A percentile compares a stretch with the other conserved stretches of the same genome.
These are phyloP conservation scores for Conus ventricosus DNA, from an alignment of 1,140 invertebrate species.

Conservation along the genomic window DNA sequence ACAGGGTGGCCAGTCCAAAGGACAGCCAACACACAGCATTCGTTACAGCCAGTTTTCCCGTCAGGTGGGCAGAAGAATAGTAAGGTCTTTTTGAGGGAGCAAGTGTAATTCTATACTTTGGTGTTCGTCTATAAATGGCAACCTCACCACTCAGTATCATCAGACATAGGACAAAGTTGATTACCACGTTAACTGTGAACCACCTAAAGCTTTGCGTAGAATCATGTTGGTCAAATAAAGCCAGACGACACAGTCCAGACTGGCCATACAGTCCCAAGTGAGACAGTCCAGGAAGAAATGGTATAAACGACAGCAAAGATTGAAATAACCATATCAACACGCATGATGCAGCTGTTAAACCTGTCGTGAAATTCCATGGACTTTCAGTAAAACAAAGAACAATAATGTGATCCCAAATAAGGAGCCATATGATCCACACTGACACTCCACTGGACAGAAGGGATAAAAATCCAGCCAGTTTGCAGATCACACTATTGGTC, in stretches of 20 bases:
- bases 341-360: not conserved
- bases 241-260: constrained; percentile 53
- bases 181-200: constrained; percentile 43
- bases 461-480: constrained; percentile 58
- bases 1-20: constrained; percentile 45
- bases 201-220: constrained; percentile 47
- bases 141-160: constrained; percentile 49
- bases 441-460: constrained; percentile 59
- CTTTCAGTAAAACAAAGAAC: constrained; percentile 55
- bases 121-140: constrained; percentile 41
- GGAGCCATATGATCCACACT: constrained; percentile 54
- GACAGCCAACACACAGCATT: constrained; percentile 56
- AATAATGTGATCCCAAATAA: constrained; percentile 58
- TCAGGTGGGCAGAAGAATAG: constrained; percentile 37
- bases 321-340: constrained; percentile 36
- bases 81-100: constrained; percentile 23
- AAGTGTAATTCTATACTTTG: constrained; percentile 20
- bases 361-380: constrained; percentile 15
- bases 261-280: constrained; percentile 50
- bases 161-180: constrained; percentile 50
- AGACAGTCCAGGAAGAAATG: constrained; percentile 38
- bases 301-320: constrained; percentile 39
- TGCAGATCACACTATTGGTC: constrained; percentile 54
- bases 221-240: constrained; percentile 36
- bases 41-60: constrained; percentile 43